phyloP scores from a whole-genome alignment of 2,888 invertebrate species.

The Folsomia candida region DNA sequence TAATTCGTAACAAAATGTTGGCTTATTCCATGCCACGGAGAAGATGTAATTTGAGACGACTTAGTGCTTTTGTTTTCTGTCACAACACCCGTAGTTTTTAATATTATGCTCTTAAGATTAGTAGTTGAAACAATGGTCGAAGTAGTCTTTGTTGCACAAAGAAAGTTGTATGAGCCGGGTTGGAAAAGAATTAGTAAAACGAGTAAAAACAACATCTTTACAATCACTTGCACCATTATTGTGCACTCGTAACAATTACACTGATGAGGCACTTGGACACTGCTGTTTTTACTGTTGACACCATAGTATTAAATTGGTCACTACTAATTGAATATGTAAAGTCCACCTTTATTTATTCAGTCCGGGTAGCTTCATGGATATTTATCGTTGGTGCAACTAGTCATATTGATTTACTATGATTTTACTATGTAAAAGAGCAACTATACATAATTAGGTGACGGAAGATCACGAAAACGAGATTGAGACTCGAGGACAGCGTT shows the following conservation, averaged over 20 bases:
- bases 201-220: neutral
- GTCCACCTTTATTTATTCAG: too few relatives aligned
- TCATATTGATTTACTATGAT: too few relatives aligned
- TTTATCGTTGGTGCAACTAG: too few relatives aligned
- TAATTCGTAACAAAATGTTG: neutral
- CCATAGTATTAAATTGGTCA: too few relatives aligned
- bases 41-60: neutral
- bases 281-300: neutral
- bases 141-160: neutral
- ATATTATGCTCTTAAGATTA: neutral
- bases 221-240: neutral
- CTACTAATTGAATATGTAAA: too few relatives aligned
- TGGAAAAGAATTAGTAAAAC: conserved; percentile 4
- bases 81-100: neutral
- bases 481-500: neutral
- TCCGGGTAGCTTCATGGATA: too few relatives aligned
- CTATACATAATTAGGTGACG: neutral
- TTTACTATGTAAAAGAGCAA: too few relatives aligned
- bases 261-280: neutral
- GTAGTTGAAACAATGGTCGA: too few relatives aligned
- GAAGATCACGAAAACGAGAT: conserved; percentile 10
- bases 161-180: conserved; percentile 13
- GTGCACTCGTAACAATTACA: neutral
- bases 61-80: neutral
- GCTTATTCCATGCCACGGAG: neutral